A percentile compares a stretch with the other conserved stretches of the same genome.
phyloP scores from a whole-genome alignment of 2,113 vertebrate genomes.

The Oryctolagus cuniculus region DNA sequence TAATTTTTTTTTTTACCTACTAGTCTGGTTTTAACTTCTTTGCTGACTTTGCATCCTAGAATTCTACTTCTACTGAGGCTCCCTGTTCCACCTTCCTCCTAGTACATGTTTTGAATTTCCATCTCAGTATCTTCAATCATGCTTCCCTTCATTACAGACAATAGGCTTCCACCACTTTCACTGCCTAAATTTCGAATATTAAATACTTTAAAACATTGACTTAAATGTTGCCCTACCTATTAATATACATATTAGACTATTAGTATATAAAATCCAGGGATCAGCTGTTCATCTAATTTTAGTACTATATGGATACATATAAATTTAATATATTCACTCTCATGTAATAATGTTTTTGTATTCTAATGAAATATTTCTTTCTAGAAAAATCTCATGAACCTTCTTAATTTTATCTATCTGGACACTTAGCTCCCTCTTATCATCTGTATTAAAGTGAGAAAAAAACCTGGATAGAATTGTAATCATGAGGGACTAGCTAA shows the following conservation, averaged over 20 bases:
- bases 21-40: neutral
- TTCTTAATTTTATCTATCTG: neutral
- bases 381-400: neutral
- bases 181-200: slow-evolving; percentile 2
- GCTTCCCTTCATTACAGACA: neutral
- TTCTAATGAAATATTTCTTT: neutral
- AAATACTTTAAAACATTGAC: slow-evolving; percentile 6
- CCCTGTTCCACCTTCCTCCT: neutral
- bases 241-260: neutral
- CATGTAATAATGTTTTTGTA: neutral
- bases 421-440: neutral
- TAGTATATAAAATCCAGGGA: slow-evolving; percentile 28
- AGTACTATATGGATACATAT: neutral
- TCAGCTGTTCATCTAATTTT: neutral
- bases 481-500: neutral
- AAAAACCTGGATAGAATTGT: slow-evolving; percentile 40
- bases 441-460: slow-evolving; percentile 1
- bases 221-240: neutral
- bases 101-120: neutral
- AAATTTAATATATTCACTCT: neutral
- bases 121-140: neutral
- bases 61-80: neutral
- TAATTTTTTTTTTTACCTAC: neutral
- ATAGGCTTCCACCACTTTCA: neutral
- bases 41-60: neutral